Evolutionary conservation across 2,797 vertebrate species (phyloP), one percentile per base, ranked within the genome.

Genomic region (Delichon dasypus): DNA sequence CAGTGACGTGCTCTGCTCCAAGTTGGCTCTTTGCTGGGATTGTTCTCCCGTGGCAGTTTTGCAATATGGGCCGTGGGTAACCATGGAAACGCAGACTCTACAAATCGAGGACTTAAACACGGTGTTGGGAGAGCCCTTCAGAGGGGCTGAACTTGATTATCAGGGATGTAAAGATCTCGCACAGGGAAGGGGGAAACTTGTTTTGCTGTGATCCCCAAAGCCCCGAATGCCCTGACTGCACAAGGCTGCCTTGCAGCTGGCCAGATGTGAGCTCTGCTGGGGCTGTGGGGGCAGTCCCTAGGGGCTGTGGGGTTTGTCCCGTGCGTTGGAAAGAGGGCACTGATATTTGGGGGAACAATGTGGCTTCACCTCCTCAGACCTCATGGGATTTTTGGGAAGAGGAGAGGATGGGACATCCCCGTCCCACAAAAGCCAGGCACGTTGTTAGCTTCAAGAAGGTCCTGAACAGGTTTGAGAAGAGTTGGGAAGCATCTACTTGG

Each of bases 71-170:
- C 96, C 90, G 71, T 80, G 89, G 65, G 96, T 98, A 97, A 80
- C 97, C 97, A 97, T 97, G 97, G 98, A 95, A 98, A 98, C 97
- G 72, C 81, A 92, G 96, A 95, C 89, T 92, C 95, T 67, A 76
- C 89, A 95, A 96, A 97, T 70, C 61, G 89, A 88, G 92, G 70
- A 30, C 91, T 87, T 82, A 19, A 61, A n/a, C 64, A 16, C 5
- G 2, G 78, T 61, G 68, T 57, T 88, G 91, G 79, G 91, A 92
- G 89, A 85, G 87, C 66, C 80, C 94, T 90, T 51, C 80, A 82
- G 86, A 77, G 18, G 44, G 6, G 34, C 82, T 94, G 68, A 44
- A 27, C 73, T 84, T 38, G 93, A 83, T 94, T 89, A 84, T 95
- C 77, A 44, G 85, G 90, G 93, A 67, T 70, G 93, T 32, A 77